Percentiles rank a stretch among this genome's conserved stretches.
phyloP scores from a whole-genome alignment of 2,888 invertebrate species.

The Stratiomys singularior region DNA sequence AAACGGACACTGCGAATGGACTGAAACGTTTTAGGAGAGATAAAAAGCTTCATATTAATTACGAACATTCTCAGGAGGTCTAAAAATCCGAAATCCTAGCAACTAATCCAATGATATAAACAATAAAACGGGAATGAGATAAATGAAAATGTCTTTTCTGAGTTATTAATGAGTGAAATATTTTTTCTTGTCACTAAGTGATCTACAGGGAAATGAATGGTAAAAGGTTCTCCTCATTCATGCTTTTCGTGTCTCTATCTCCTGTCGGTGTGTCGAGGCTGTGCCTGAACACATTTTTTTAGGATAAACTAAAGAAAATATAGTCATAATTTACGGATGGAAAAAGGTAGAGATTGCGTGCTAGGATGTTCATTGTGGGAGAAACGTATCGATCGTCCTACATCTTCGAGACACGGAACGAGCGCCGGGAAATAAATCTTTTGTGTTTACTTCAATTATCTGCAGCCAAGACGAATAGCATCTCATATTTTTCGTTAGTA shows the following conservation, averaged over 20 bases:
- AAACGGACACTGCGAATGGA: neutral
- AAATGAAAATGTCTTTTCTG: conserved; percentile 48
- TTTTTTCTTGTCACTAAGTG: conserved; percentile 49
- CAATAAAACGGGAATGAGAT: conserved; percentile 46
- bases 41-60: conserved; percentile 31
- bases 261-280: neutral
- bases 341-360: neutral
- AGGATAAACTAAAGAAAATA: conserved; percentile 11
- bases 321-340: neutral
- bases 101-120: conserved; percentile 49
- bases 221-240: conserved; percentile 19
- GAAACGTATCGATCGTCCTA: neutral
- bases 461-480: too few relatives aligned
- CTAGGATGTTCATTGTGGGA: neutral
- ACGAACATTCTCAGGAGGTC: conserved; percentile 29
- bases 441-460: too few relatives aligned
- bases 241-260: conserved; percentile 16
- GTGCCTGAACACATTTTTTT: conserved; percentile 4
- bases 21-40: neutral
- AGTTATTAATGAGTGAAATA: conserved; percentile 51
- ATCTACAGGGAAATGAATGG: conserved; percentile 48
- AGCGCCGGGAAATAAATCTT: neutral
- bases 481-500: too few relatives aligned
- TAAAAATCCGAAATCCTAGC: conserved; percentile 36
- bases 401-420: neutral